A percentile compares a stretch with the other conserved stretches of the same genome.
These are phyloP conservation scores for Lagorchestes hirsutus DNA, from an alignment of 2,797 vertebrate species.

Conservation along the genomic window DNA sequence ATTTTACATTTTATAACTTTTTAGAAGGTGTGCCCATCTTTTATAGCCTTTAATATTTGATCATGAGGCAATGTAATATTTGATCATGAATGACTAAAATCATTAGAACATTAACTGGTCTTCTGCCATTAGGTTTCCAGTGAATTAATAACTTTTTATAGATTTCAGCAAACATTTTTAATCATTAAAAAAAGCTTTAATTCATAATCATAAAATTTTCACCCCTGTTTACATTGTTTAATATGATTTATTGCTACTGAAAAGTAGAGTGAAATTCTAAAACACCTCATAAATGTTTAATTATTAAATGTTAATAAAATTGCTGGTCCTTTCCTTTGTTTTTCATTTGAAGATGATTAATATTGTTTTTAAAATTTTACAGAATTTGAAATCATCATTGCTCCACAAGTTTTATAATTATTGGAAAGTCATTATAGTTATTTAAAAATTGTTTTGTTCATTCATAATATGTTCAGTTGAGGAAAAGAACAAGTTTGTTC, in stretches of 20 bases:
- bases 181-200: background rate
- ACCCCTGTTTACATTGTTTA: background rate
- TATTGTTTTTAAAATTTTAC: background rate
- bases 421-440: background rate
- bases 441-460: background rate
- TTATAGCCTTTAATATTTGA: background rate
- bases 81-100: background rate
- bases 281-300: background rate
- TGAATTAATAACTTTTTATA: background rate
- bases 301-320: background rate
- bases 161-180: background rate
- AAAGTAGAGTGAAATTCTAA: background rate
- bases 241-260: background rate
- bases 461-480: background rate
- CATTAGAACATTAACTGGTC: background rate
- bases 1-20: conserved; percentile 54
- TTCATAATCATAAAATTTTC: background rate
- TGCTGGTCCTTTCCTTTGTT: background rate
- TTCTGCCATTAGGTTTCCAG: background rate
- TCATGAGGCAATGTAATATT: background rate
- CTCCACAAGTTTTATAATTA: background rate
- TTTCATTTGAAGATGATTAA: background rate
- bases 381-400: background rate
- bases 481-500: background rate
- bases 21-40: background rate